Percentiles rank a stretch among this genome's conserved stretches.
Evolutionary conservation across 2,797 vertebrate genomes (phyloP).

Genomic region (Peromyscus aztecus): DNA sequence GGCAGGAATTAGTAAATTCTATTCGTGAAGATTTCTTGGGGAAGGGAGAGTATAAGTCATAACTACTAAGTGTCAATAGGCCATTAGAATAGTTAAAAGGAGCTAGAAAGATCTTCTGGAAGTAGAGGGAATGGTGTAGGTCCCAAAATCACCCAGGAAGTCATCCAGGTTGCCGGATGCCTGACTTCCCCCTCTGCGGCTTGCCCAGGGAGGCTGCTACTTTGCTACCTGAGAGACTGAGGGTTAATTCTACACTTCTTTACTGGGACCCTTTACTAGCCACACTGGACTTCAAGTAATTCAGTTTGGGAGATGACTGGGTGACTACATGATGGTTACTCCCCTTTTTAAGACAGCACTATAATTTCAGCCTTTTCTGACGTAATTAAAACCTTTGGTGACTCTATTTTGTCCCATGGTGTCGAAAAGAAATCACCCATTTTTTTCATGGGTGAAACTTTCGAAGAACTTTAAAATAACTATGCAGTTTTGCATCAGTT

Average conservation of each 20-base stretch:
- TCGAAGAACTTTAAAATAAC: slow-evolving; percentile 41
- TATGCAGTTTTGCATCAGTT: slow-evolving; percentile 30
- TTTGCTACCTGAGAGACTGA: not conserved
- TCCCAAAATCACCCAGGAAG: not conserved
- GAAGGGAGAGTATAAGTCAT: slow-evolving; percentile 55
- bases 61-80: slow-evolving; percentile 71
- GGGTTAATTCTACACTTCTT: slow-evolving; percentile 42
- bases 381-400: slow-evolving; percentile 41
- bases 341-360: not conserved
- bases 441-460: slow-evolving; percentile 63
- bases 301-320: not conserved
- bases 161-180: not conserved
- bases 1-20: slow-evolving; percentile 77
- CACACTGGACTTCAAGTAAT: not conserved
- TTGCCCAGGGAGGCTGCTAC: not conserved
- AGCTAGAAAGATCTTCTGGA: not conserved
- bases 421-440: not conserved
- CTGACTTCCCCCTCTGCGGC: not conserved
- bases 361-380: slow-evolving; percentile 49
- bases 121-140: not conserved
- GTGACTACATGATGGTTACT: not conserved
- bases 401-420: slow-evolving; percentile 30
- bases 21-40: slow-evolving; percentile 62
- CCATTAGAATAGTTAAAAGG: slow-evolving; percentile 58
- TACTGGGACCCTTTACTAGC: slow-evolving; percentile 8